phyloP scores from a whole-genome alignment of 2,797 vertebrate genomes.

The Sternarchorhynchus goeldii region DNA sequence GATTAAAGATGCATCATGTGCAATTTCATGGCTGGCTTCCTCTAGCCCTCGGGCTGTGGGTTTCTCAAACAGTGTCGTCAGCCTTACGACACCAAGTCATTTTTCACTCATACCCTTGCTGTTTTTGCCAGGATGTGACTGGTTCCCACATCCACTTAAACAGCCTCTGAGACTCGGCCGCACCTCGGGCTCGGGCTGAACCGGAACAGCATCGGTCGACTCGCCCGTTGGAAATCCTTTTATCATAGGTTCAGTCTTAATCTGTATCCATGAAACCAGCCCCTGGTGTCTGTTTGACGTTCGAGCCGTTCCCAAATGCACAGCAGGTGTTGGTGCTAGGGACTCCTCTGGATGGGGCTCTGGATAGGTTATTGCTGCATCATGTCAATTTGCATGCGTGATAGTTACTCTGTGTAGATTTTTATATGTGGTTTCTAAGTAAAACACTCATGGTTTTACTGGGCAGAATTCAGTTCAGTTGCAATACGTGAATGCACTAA shows the following conservation, averaged over 20 bases:
- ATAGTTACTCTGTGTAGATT: too few species aligned
- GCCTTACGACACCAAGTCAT: conserved; percentile 49
- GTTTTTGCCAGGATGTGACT: conserved; percentile 27
- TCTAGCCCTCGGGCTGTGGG: conserved; percentile 66
- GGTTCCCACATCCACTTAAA: not conserved
- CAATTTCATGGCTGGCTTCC: conserved; percentile 78
- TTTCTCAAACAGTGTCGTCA: conserved; percentile 70
- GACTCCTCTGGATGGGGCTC: not conserved
- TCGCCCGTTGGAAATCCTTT: not conserved
- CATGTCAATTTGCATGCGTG: too few species aligned
- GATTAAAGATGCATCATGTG: conserved; percentile 74
- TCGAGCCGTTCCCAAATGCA: not conserved
- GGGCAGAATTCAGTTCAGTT: too few species aligned
- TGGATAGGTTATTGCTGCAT: too few species aligned
- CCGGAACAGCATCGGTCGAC: not conserved
- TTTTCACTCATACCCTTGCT: conserved; percentile 67
- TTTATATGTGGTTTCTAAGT: too few species aligned
- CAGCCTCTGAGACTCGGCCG: not conserved
- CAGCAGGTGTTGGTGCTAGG: not conserved
- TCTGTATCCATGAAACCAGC: not conserved
- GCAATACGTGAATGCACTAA: too few species aligned
- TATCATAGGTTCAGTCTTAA: not conserved
- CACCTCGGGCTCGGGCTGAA: not conserved
- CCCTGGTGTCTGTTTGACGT: not conserved
- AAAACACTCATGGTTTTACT: too few species aligned